Conservation (phyloP, 2,113 vertebrate species). For the Anoura caudifer region DNA sequence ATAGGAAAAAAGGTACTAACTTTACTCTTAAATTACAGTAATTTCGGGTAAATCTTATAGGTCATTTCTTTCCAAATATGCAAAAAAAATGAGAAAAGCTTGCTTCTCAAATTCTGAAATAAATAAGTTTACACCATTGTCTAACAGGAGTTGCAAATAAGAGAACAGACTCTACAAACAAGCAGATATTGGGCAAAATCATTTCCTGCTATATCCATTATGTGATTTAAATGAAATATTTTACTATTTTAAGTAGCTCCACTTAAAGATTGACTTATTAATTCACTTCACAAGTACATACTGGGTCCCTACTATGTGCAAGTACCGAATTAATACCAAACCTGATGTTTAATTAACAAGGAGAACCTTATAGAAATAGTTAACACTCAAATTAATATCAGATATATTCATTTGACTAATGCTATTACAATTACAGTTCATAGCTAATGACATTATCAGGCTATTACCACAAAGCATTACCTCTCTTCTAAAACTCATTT, state of each 20-base stretch:
- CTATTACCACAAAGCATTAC: slow-evolving; percentile 75
- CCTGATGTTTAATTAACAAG: slow-evolving; percentile 71
- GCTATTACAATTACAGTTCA: slow-evolving; percentile 72
- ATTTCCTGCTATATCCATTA: neutral
- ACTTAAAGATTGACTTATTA: neutral
- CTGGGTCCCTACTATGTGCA: slow-evolving; percentile 67
- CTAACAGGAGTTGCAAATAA: neutral
- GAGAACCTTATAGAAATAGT: slow-evolving; percentile 73
- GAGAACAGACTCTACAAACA: neutral
- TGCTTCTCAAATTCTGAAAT: slow-evolving; percentile 29
- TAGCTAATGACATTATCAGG: slow-evolving; percentile 71
- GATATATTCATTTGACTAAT: slow-evolving; percentile 75
- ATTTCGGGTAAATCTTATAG: neutral
- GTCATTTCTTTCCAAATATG: neutral
- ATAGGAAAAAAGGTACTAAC: neutral
- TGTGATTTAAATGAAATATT: slow-evolving; percentile 16
- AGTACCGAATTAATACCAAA: slow-evolving; percentile 52
- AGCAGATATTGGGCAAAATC: neutral
- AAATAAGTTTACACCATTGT: neutral
- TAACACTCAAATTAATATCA: slow-evolving; percentile 76
- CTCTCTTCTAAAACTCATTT: slow-evolving; percentile 73
- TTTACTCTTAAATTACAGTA: neutral
- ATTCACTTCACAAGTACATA: slow-evolving; percentile 35
- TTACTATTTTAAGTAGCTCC: slow-evolving; percentile 48
- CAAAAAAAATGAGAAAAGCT: neutral